Evolutionary conservation across 2,113 vertebrate species (phyloP), one percentile per base, ranked within the genome.

Genomic region (Forbesichthys papilliferus): DNA sequence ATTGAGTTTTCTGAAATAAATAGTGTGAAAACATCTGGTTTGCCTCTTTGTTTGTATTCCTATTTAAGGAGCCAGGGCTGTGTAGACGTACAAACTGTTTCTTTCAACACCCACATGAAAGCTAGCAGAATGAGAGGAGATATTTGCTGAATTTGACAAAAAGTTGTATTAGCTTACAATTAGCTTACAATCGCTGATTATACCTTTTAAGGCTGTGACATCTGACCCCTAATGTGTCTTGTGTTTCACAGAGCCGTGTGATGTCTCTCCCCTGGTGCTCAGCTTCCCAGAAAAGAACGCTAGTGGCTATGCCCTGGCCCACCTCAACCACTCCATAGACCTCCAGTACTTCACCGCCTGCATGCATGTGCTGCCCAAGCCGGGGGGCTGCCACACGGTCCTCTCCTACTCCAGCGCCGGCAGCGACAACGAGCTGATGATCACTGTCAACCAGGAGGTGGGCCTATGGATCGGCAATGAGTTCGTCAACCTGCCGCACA

Each of bases 321-420:
- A 73, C 10, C 83, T 90, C 3, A 74, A 66, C 36, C 86, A 68
- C 0, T 66, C 70, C 0, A 85, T 95, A 91, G 73, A 80, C 1
- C 84, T 96, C 10, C 75, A 80, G 27, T 84, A 90, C 67, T 95
- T 96, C 88, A 94, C 93, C 0, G 70, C 86, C 3, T 95, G 94
- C 57, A 91, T 93, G 90, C 93, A 93, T 18, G 73, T 92, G 64
- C 86, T 75, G 12, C 69, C 85, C 10, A 66, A 59, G 10, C 52
- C 27, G 0, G 0, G 9, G 0, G 84, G 85, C 6, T 64, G 74
- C 48, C 90, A 93, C 77, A 94, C 92, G 0, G 61, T 94, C 46
- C 74, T 95, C 33, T 94, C 93, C 54, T 97, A 96, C 64, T 86
- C 91, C 74, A 93, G 85, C 0, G 59, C 48, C 5, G 67, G 82